Evolutionary conservation across 2,888 invertebrate genomes (phyloP).

Genomic region (Rutpela maculata): DNA sequence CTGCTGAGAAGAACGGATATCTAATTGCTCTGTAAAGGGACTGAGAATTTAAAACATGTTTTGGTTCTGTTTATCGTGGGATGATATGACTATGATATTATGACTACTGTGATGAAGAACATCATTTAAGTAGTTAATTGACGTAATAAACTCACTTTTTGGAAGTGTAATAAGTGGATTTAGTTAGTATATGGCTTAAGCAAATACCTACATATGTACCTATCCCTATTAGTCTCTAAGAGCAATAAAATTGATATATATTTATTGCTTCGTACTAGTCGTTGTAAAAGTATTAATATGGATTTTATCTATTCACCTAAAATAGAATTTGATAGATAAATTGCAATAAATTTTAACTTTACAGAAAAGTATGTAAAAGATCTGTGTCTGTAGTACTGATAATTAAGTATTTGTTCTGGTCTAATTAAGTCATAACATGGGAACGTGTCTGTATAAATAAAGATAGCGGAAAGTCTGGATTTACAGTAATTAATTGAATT

Average conservation of each 20-base stretch:
- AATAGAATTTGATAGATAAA: not conserved
- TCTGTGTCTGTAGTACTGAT: slow-evolving; percentile 19
- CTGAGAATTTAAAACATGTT: no score
- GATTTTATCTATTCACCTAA: not conserved
- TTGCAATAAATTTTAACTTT: not conserved
- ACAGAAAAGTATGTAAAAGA: slow-evolving; percentile 19
- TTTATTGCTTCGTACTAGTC: not conserved
- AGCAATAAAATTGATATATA: not conserved
- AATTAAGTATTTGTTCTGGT: slow-evolving; percentile 11
- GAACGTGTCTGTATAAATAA: slow-evolving; percentile 16
- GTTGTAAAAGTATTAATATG: not conserved
- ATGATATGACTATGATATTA: no score
- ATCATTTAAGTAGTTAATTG: no score
- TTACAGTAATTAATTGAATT: not conserved
- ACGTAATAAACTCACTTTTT: not conserved
- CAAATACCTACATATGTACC: not conserved
- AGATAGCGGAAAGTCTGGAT: slow-evolving; percentile 12
- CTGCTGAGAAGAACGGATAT: no score
- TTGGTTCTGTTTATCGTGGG: no score
- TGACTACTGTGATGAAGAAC: no score
- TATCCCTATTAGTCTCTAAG: not conserved
- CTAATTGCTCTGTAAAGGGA: no score
- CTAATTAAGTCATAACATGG: slow-evolving; percentile 10
- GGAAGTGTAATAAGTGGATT: not conserved
- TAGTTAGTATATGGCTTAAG: not conserved